Evolutionary conservation across 1,140 invertebrate genomes (phyloP), one percentile per base, ranked within the genome.

Genomic region (Drosophila novamexicana): DNA sequence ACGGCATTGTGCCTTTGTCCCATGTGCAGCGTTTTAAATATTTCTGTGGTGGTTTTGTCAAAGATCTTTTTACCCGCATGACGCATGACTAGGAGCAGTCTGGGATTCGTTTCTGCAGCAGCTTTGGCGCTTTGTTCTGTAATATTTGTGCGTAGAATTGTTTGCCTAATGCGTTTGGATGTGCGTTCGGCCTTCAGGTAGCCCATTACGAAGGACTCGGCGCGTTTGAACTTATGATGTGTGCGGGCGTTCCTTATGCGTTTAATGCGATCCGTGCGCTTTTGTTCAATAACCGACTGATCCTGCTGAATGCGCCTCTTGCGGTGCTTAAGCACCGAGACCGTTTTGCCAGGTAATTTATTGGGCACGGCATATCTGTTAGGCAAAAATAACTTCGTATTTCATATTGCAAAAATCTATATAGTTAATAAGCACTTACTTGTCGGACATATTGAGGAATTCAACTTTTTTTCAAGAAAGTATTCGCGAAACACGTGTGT

Each of bases 261-360:
- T 49, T 91, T 82, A 36, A 90, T 77, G 45, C 81, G 84, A 7
- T 84, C 76, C 37, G 45, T 79, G 29, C 68, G 68, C 50, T 85
- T 89, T 52, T 92, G 90, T 16, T 91, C 72, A n/a, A 91, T 22
- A 1, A 85, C 80, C 0, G 91, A 57, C 64, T 92, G 77, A 57
- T 92, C 91, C 47, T 92, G 81, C 10, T 76, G 65, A 39, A 92
- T 91, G 2, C 92, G 79, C n/a, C 85, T 72, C 63, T 91, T 92
- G 22, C 92, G 91, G 57, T 92, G 92, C 58, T 82, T 84, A 1
- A 92, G 70, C 40, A 92, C 85, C 6, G 90, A 90, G 4, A 92
- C 78, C 40, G 92, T 92, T 76, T 92, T 92, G 29, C 91, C 91
- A 32, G 92, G 92, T 29, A 92, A 65, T 79, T 92, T 92, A 54